A percentile compares a stretch with the other conserved stretches of the same genome.
These are phyloP conservation scores for Geophilus truncorum DNA, from an alignment of 2,888 invertebrate genomes.

Conservation along the genomic window DNA sequence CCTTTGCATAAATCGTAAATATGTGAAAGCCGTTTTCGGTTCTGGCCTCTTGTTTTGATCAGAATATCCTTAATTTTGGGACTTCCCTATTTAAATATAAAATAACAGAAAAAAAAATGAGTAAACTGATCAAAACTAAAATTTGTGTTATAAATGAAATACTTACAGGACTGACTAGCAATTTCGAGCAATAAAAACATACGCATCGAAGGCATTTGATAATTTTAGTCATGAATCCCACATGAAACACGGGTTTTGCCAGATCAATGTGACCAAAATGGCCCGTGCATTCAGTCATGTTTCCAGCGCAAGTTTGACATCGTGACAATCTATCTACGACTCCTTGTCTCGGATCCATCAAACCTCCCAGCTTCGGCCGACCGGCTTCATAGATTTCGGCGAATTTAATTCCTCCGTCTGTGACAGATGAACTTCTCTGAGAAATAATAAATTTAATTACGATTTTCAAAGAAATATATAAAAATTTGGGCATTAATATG, in stretches of 20 bases:
- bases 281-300: slow-evolving; percentile 98
- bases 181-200: slow-evolving; percentile 97
- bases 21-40: slow-evolving; percentile 86
- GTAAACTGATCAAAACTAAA: not conserved
- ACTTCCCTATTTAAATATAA: slow-evolving; percentile 40
- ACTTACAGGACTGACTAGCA: slow-evolving; percentile 90
- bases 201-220: slow-evolving; percentile 97
- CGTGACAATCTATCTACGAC: slow-evolving; percentile 89
- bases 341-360: slow-evolving; percentile 99
- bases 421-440: slow-evolving; percentile 95
- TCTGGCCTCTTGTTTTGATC: slow-evolving; percentile 93
- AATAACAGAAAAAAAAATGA: slow-evolving; percentile 5
- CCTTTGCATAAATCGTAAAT: slow-evolving; percentile 98
- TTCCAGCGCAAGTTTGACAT: slow-evolving; percentile 92
- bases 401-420: slow-evolving; percentile 92
- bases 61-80: slow-evolving; percentile 92
- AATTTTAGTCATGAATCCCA: slow-evolving; percentile 94
- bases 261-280: slow-evolving; percentile 99
- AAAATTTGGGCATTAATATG: slow-evolving; percentile 22
- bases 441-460: slow-evolving; percentile 45
- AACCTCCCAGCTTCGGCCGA: slow-evolving; percentile 92
- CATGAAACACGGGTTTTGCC: slow-evolving; percentile 97
- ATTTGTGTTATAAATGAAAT: slow-evolving; percentile 35
- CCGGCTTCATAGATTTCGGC: slow-evolving; percentile 99
- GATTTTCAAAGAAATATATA: not conserved